These are phyloP conservation scores for Gortyna flavago DNA, from an alignment of 2,888 invertebrate species.

Conservation along the genomic window DNA sequence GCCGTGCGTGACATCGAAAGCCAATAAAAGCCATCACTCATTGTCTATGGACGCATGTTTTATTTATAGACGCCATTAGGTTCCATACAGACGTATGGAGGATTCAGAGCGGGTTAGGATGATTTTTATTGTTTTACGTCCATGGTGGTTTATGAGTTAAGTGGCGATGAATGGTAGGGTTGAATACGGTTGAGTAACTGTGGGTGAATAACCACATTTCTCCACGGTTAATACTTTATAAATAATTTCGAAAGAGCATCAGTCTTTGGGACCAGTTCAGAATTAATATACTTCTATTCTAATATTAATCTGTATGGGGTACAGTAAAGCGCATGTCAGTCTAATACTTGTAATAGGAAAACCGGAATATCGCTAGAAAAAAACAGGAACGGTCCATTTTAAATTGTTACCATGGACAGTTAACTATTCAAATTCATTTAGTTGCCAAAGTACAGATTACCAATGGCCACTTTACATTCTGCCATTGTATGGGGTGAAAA, in stretches of 20 bases:
- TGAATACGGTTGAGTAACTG: slow-evolving; percentile 15
- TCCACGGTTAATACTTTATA: background rate
- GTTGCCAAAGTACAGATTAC: no score
- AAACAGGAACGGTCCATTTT: background rate
- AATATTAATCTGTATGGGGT: background rate
- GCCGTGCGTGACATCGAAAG: slow-evolving; percentile 62
- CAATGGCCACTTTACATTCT: no score
- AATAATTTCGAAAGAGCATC: background rate
- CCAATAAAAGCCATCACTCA: slow-evolving; percentile 73
- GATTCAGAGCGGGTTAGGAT: slow-evolving; percentile 49
- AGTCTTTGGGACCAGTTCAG: background rate
- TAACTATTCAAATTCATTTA: background rate
- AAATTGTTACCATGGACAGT: background rate
- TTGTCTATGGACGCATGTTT: slow-evolving; percentile 71
- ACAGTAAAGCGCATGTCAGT: background rate
- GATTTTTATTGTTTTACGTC: slow-evolving; percentile 68
- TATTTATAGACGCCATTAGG: slow-evolving; percentile 73
- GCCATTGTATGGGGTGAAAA: no score
- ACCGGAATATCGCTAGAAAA: no score
- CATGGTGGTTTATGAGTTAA: slow-evolving; percentile 52
- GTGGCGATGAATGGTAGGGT: slow-evolving; percentile 44
- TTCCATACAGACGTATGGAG: slow-evolving; percentile 63
- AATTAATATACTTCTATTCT: background rate
- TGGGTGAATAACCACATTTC: slow-evolving; percentile 15
- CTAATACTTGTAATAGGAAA: background rate